Percentiles rank a stretch among this genome's conserved stretches.
These are phyloP conservation scores for Drosophila mettleri DNA, from an alignment of 2,888 invertebrate genomes.

Conservation along the genomic window DNA sequence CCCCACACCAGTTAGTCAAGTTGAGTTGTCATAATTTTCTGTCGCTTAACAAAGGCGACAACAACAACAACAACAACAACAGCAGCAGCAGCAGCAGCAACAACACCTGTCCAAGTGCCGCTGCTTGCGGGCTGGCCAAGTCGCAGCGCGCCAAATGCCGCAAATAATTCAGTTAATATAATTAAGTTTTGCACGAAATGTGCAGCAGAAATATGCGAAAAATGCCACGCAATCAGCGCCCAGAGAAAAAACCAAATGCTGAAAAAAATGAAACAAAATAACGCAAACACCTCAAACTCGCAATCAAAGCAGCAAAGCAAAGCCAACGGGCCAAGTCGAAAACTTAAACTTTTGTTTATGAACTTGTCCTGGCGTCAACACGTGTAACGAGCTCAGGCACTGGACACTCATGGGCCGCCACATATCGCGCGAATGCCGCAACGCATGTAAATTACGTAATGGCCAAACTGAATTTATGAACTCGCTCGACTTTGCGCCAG, in stretches of 20 bases:
- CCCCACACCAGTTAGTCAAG: constrained; percentile 76
- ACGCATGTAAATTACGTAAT: constrained; percentile 68
- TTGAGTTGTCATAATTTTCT: constrained; percentile 81
- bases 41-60: constrained; percentile 68
- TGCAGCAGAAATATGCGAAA: constrained; percentile 76
- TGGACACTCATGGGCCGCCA: constrained; percentile 14
- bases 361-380: constrained; percentile 64
- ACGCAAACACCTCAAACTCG: constrained; percentile 31
- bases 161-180: constrained; percentile 81
- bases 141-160: constrained; percentile 75
- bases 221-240: constrained; percentile 76
- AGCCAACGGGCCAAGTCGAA: constrained; percentile 26
- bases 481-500: constrained; percentile 16
- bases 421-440: no score
- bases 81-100: constrained; percentile 20
- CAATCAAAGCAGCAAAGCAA: constrained; percentile 37
- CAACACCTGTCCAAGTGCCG: constrained; percentile 52
- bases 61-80: constrained; percentile 37
- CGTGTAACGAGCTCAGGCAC: constrained; percentile 40
- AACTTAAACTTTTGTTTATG: constrained; percentile 64
- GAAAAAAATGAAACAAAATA: constrained; percentile 23
- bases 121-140: constrained; percentile 36
- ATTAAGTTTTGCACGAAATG: constrained; percentile 81
- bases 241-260: constrained; percentile 27
- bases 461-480: constrained; percentile 55